A percentile compares a stretch with the other conserved stretches of the same genome.
These are phyloP conservation scores for Mantis religiosa DNA, from an alignment of 2,888 invertebrate genomes.

Conservation along the genomic window DNA sequence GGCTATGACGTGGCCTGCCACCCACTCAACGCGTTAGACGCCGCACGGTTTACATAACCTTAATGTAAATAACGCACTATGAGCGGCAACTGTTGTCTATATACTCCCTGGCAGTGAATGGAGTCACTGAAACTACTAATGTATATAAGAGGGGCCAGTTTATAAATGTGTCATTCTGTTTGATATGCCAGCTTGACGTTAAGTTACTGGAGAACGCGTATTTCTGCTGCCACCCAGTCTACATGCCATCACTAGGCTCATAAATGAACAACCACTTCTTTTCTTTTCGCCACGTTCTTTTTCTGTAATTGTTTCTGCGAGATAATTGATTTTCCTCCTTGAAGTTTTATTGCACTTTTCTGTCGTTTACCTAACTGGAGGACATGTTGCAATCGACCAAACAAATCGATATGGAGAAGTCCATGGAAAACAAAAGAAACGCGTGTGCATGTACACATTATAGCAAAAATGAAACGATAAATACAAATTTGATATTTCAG, in stretches of 20 bases:
- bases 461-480: too few species aligned
- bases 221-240: neutral
- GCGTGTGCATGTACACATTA: too few species aligned
- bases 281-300: neutral
- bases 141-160: conserved; percentile 8
- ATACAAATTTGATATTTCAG: too few species aligned
- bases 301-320: too few species aligned
- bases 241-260: neutral
- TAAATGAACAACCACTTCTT: neutral
- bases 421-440: too few species aligned
- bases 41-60: neutral
- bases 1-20: neutral
- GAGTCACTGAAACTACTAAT: conserved; percentile 5
- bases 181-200: conserved; percentile 15
- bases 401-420: too few species aligned
- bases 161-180: conserved; percentile 19
- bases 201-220: neutral
- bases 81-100: neutral
- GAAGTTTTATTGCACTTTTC: too few species aligned
- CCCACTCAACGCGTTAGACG: neutral
- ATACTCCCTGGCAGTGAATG: neutral
- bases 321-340: too few species aligned
- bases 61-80: neutral
- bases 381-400: too few species aligned
- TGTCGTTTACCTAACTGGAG: too few species aligned